Percentiles rank a stretch among this genome's conserved stretches.
phyloP scores from a whole-genome alignment of 2,888 invertebrate genomes.

The Volucella inflata region DNA sequence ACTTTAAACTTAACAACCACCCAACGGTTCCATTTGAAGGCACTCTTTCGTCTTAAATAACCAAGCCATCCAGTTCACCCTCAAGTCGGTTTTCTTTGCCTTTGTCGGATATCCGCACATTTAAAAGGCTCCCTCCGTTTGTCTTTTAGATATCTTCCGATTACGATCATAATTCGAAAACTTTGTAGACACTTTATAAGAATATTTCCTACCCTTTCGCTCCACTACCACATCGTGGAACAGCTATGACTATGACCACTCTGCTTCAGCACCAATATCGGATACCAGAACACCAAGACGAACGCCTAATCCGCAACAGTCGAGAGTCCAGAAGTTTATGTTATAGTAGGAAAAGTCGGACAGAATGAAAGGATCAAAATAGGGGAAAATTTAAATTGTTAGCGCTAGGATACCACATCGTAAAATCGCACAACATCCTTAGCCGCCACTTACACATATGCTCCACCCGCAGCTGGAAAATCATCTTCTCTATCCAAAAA shows the following conservation, averaged over 20 bases:
- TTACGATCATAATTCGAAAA: constrained; percentile 67
- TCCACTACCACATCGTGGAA: background rate
- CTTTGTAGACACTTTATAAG: constrained; percentile 55
- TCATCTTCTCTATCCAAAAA: background rate
- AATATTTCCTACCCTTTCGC: constrained; percentile 12
- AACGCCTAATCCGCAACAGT: constrained; percentile 52
- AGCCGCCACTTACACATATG: constrained; percentile 47
- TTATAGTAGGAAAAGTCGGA: constrained; percentile 24
- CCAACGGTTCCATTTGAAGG: background rate
- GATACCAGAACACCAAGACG: background rate
- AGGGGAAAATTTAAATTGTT: constrained; percentile 50
- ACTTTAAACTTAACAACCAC: no score
- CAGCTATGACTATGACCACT: background rate
- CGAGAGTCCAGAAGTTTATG: constrained; percentile 59
- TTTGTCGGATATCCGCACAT: constrained; percentile 41
- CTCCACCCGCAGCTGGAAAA: constrained; percentile 8
- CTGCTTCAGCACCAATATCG: background rate
- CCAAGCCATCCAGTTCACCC: background rate
- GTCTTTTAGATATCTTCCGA: constrained; percentile 57
- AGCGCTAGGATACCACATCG: constrained; percentile 61
- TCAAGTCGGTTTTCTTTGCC: constrained; percentile 5
- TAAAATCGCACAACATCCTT: constrained; percentile 55
- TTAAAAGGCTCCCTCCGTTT: constrained; percentile 24
- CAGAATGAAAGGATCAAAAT: background rate
- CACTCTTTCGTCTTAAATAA: constrained; percentile 26